These are phyloP conservation scores for Pycnomerus fuliginosus DNA, from an alignment of 2,888 invertebrate genomes.

Conservation along the genomic window DNA sequence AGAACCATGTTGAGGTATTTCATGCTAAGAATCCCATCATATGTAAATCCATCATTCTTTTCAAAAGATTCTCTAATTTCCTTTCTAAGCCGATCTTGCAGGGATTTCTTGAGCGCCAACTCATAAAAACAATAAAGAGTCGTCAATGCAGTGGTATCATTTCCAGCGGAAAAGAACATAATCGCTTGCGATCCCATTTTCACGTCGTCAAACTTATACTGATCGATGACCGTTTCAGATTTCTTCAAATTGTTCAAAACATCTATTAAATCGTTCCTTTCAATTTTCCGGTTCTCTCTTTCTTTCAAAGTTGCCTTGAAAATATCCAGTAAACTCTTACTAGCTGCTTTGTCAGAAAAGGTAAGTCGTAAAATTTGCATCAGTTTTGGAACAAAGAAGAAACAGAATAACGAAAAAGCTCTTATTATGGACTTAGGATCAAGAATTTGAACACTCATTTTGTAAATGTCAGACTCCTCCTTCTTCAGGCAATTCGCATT, in stretches of 20 bases:
- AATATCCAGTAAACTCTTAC: conserved; percentile 35
- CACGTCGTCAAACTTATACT: conserved; percentile 12
- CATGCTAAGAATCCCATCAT: conserved; percentile 11
- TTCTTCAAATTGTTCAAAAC: conserved; percentile 41
- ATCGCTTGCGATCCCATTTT: conserved; percentile 21
- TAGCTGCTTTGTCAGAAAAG: conserved; percentile 34
- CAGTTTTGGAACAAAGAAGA: conserved; percentile 29
- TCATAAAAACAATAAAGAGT: conserved; percentile 12
- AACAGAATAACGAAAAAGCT: conserved; percentile 25
- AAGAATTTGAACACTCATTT: conserved; percentile 40
- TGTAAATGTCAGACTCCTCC: conserved; percentile 40
- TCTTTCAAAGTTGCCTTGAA: conserved; percentile 36
- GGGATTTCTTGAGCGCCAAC: conserved; percentile 8
- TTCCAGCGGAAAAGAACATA: conserved; percentile 18
- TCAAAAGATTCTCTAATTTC: conserved; percentile 11
- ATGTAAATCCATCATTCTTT: conserved; percentile 8
- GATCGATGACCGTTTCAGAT: conserved; percentile 19
- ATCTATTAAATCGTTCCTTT: conserved; percentile 49
- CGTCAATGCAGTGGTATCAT: conserved; percentile 11
- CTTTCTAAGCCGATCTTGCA: conserved; percentile 7
- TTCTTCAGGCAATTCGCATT: conserved; percentile 43
- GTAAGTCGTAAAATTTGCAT: conserved; percentile 32
- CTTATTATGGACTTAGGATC: conserved; percentile 29
- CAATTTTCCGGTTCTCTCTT: conserved; percentile 29
- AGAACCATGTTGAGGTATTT: conserved; percentile 19